These are phyloP conservation scores for Gerris lacustris DNA, from an alignment of 2,888 invertebrate genomes.

Conservation along the genomic window DNA sequence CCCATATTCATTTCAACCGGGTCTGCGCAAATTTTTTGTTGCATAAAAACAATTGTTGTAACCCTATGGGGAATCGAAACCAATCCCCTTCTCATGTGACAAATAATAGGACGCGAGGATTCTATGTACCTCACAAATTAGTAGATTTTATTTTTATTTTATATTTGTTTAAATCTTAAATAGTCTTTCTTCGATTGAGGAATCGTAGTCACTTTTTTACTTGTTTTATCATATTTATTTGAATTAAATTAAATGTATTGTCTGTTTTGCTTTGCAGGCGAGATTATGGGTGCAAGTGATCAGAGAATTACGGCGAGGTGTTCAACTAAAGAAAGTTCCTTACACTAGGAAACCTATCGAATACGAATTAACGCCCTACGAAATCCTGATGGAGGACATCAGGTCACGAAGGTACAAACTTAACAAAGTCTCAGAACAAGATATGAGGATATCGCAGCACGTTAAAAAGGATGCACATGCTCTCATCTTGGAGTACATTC, in stretches of 20 bases:
- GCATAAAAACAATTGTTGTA: too few species aligned
- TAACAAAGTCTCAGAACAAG: slow-evolving; percentile 63
- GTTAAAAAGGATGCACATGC: slow-evolving; percentile 91
- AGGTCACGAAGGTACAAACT: slow-evolving; percentile 76
- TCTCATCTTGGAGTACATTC: slow-evolving; percentile 89
- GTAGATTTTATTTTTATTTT: too few species aligned
- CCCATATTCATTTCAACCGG: too few species aligned
- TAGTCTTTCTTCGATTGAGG: too few species aligned
- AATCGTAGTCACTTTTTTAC: too few species aligned
- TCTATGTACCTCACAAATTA: too few species aligned
- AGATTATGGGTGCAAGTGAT: slow-evolving; percentile 93
- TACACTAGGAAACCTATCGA: slow-evolving; percentile 67
- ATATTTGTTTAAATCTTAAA: too few species aligned
- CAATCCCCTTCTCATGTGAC: too few species aligned
- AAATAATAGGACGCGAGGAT: too few species aligned
- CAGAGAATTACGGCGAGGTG: slow-evolving; percentile 78
- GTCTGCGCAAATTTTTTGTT: too few species aligned
- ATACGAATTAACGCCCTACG: slow-evolving; percentile 89
- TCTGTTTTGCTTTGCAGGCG: slow-evolving; percentile 47
- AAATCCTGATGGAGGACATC: slow-evolving; percentile 93
- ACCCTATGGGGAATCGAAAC: too few species aligned
- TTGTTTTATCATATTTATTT: too few species aligned
- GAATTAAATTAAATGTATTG: background rate
- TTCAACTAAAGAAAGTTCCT: slow-evolving; percentile 80
- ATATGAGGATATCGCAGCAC: slow-evolving; percentile 60